Evolutionary conservation across 2,797 vertebrate species (phyloP).

Genomic region (Xerus rutilus): DNA sequence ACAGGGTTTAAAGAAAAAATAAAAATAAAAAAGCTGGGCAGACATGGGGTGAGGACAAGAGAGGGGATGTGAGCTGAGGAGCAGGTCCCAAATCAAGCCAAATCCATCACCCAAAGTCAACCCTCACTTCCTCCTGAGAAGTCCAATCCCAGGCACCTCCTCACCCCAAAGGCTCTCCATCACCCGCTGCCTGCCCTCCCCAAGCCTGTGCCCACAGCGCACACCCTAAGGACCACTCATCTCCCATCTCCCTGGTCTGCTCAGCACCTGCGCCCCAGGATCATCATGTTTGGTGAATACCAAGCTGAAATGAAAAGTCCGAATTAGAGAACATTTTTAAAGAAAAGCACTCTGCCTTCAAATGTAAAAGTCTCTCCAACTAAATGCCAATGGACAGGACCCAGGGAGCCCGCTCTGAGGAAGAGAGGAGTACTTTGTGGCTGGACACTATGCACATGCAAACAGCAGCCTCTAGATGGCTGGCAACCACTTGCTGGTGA

Average conservation of each 20-base stretch:
- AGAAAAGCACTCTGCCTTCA: not conserved
- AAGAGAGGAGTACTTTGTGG: constrained; percentile 7
- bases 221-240: not conserved
- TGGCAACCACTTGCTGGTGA: constrained; percentile 64
- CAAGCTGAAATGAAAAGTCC: not conserved
- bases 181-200: not conserved
- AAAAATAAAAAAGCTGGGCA: not conserved
- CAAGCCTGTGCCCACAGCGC: too few relatives aligned
- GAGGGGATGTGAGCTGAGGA: not conserved
- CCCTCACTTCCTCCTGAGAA: not conserved
- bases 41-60: not conserved
- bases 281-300: not conserved
- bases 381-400: not conserved
- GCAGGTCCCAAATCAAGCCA: not conserved
- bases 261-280: not conserved
- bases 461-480: constrained; percentile 61
- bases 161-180: not conserved
- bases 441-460: constrained; percentile 32
- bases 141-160: not conserved
- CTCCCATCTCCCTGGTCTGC: not conserved
- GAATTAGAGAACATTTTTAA: not conserved
- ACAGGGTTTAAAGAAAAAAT: not conserved
- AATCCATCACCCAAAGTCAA: not conserved
- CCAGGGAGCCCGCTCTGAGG: not conserved
- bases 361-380: not conserved